Base-by-base conservation (phyloP, 2,797 vertebrate species). In the Danio jaintianensis region DNA sequence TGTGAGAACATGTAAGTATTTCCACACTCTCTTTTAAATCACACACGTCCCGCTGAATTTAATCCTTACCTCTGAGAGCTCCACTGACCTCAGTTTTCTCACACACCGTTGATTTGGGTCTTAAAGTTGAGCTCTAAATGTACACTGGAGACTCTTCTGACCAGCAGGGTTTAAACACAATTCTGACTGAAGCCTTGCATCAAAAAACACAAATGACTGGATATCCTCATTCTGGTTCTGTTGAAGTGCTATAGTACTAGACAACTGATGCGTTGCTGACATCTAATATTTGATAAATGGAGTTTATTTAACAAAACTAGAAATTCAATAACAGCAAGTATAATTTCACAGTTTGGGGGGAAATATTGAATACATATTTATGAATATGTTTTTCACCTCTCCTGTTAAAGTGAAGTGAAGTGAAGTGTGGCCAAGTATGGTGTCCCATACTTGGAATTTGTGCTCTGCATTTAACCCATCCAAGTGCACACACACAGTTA, bases 1-100 rank as follows among this genome's bases (percentile, higher is more conserved):
- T 45, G 80, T 75, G 66, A 78, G 72, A 77, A 58, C 52, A 29
- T 36, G 40, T 15, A 76, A 73, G 68, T 29, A 67, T 72, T 74
- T 67, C 20, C 67, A 56, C 61, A 69, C 38, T 20, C 20, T 18
- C 52, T 40, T 79, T 53, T 63, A 8, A 52, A 58, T n/a, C 62
- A 66, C 13, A 52, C 18, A 52, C 18, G 62, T 76, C 64, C 64
- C 71, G 43, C 9, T 13, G 29, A 53, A 53, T 66, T 63, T 74
- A 70, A 59, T 85, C 43, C 48, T 16, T 18, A 70, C 69, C 76
- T 66, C 52, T 42, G 55, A 59, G 55, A 43, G 47, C 82, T 3
- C 38, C 47, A 55, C 52, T 72, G 70, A 40, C 52, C 53, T 61
- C 75, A 48, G 69, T 82, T 76, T 59, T 64, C 74, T 36, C n/a